Percentiles rank a stretch among this genome's conserved stretches.
phyloP scores from a whole-genome alignment of 92 coral and sea anemone species.

The Paramuricea clavata region DNA sequence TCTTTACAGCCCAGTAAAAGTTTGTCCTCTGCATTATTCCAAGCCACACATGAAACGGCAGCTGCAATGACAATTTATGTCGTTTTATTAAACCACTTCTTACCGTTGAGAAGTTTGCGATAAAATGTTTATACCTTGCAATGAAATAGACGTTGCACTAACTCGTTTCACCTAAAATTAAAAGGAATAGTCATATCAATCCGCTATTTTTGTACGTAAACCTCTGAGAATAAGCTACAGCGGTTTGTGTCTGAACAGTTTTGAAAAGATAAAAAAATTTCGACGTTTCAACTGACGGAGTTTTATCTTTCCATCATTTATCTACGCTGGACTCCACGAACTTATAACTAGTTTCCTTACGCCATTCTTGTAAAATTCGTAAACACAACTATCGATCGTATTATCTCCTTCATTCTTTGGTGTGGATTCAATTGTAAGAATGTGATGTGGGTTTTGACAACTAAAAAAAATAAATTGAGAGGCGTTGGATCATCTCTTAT shows the following conservation, averaged over 20 bases:
- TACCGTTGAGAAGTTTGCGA: not conserved
- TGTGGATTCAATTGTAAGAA: conserved; percentile 85
- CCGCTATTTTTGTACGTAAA: no score
- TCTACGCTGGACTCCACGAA: not conserved
- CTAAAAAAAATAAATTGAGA: conserved; percentile 64
- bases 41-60: conserved; percentile 73
- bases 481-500: no score
- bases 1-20: conserved; percentile 91
- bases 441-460: conserved; percentile 86
- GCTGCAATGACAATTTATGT: conserved; percentile 47
- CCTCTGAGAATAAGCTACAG: no score
- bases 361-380: conserved; percentile 84
- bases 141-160: conserved; percentile 82
- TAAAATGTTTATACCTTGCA: conserved; percentile 72
- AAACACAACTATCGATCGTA: conserved; percentile 92
- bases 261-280: no score
- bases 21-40: conserved; percentile 93
- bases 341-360: conserved; percentile 36
- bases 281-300: no score
- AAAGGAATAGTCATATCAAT: no score
- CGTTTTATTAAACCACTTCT: no score
- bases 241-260: no score
- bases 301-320: no score
- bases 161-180: conserved; percentile 78
- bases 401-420: conserved; percentile 71